Evolutionary conservation across 2,888 invertebrate species (phyloP).

Genomic region (Ophioninae sp.): DNA sequence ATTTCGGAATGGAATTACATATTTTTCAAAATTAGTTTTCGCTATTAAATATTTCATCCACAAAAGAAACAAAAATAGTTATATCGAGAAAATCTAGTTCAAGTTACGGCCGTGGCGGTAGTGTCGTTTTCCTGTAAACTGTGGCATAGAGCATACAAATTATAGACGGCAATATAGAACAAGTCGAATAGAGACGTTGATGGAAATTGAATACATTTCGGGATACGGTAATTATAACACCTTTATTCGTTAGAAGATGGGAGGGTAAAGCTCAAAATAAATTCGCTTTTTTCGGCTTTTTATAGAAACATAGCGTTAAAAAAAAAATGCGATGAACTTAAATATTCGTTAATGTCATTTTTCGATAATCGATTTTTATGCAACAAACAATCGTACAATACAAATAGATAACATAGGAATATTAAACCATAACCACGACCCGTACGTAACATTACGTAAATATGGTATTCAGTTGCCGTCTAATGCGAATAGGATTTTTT

Average conservation of each 20-base stretch:
- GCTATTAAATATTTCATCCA: no score
- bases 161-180: no score
- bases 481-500: background rate
- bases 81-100: no score
- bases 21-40: no score
- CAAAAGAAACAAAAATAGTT: no score
- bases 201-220: background rate
- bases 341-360: background rate
- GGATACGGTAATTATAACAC: background rate
- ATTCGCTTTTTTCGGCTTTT: background rate
- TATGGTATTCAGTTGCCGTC: background rate
- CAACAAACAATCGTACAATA: background rate
- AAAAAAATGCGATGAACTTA: background rate
- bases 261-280: background rate
- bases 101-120: no score
- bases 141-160: no score
- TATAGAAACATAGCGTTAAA: background rate
- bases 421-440: no score
- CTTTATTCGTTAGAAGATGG: background rate
- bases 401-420: background rate
- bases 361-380: background rate
- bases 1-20: no score
- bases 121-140: no score
- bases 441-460: no score
- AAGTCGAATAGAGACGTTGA: background rate